These are phyloP conservation scores for Diarsia brunnea DNA, from an alignment of 2,888 invertebrate genomes.

Conservation along the genomic window DNA sequence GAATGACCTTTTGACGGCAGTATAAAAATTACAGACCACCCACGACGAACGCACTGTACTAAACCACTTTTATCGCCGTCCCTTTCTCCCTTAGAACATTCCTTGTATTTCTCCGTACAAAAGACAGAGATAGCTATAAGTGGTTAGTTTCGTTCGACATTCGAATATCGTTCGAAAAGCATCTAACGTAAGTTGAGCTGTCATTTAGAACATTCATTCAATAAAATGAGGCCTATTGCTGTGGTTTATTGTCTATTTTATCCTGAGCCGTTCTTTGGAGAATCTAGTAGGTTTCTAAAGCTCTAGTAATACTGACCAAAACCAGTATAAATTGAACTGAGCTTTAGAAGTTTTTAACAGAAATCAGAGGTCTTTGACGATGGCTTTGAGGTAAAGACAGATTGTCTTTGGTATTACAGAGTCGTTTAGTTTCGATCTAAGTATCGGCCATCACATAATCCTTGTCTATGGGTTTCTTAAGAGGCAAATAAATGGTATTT, in stretches of 20 bases:
- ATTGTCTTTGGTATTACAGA: slow-evolving; percentile 29
- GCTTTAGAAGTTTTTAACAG: slow-evolving; percentile 17
- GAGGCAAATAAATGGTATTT: slow-evolving; percentile 25
- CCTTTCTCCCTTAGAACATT: slow-evolving; percentile 45
- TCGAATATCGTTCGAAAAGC: slow-evolving; percentile 64
- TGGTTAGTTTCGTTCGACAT: slow-evolving; percentile 27
- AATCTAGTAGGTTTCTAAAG: slow-evolving; percentile 11
- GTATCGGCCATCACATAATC: slow-evolving; percentile 42
- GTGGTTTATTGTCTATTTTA: slow-evolving; percentile 55
- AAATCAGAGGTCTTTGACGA: slow-evolving; percentile 28
- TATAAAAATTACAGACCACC: slow-evolving; percentile 87
- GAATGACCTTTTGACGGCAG: slow-evolving; percentile 86
- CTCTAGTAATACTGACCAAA: background rate
- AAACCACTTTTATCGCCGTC: slow-evolving; percentile 56
- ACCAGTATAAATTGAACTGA: slow-evolving; percentile 41
- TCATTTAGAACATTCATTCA: slow-evolving; percentile 58
- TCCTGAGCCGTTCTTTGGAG: slow-evolving; percentile 34
- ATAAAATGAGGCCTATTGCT: slow-evolving; percentile 58
- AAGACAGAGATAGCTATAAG: slow-evolving; percentile 57
- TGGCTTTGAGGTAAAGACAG: slow-evolving; percentile 30
- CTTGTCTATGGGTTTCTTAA: slow-evolving; percentile 45
- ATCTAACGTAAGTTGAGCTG: slow-evolving; percentile 67
- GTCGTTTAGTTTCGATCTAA: slow-evolving; percentile 45
- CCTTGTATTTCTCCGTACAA: slow-evolving; percentile 17
- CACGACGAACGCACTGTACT: slow-evolving; percentile 75